phyloP scores from a whole-genome alignment of 2,888 invertebrate species.

The Caenorhabditis drosophilae region DNA sequence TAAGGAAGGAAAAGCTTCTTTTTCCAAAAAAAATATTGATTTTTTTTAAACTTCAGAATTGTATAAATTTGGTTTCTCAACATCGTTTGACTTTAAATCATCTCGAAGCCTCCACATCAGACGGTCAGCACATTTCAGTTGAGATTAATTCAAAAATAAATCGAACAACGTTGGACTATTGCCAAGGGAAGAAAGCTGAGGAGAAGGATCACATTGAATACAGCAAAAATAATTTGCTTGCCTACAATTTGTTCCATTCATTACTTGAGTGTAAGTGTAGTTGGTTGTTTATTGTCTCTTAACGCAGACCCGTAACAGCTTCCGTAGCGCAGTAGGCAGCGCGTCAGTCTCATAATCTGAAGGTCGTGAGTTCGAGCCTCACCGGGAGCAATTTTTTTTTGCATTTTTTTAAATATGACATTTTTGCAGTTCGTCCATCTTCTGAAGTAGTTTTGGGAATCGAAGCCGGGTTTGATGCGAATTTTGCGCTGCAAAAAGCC shows the following conservation, averaged over 20 bases:
- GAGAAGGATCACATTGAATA: slow-evolving; percentile 3
- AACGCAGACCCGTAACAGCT: slow-evolving; percentile 11
- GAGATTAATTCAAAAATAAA: not conserved
- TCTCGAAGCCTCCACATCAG: slow-evolving; percentile 17
- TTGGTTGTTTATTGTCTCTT: not conserved
- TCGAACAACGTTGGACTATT: slow-evolving; percentile 6
- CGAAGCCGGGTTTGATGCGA: slow-evolving; percentile 14
- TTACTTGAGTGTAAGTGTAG: slow-evolving; percentile 17
- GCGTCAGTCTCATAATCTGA: slow-evolving; percentile 88
- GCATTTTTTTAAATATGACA: not conserved
- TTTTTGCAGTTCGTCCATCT: not conserved
- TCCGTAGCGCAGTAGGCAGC: slow-evolving; percentile 56
- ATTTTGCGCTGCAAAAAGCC: slow-evolving; percentile 26
- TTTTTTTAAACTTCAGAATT: slow-evolving; percentile 1
- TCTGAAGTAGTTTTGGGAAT: slow-evolving; percentile 13
- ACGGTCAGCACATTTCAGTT: slow-evolving; percentile 11
- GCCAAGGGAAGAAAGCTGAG: slow-evolving; percentile 7
- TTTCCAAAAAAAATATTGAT: not conserved
- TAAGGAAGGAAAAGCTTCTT: not conserved
- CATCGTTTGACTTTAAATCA: slow-evolving; percentile 14
- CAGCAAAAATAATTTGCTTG: slow-evolving; percentile 8
- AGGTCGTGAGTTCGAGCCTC: slow-evolving; percentile 95
- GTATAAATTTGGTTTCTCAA: slow-evolving; percentile 8
- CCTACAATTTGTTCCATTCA: slow-evolving; percentile 18
- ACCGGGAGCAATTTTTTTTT: slow-evolving; percentile 71